A percentile compares a stretch with the other conserved stretches of the same genome.
These are phyloP conservation scores for Limnephilus marmoratus DNA, from an alignment of 2,888 invertebrate genomes.

Conservation along the genomic window DNA sequence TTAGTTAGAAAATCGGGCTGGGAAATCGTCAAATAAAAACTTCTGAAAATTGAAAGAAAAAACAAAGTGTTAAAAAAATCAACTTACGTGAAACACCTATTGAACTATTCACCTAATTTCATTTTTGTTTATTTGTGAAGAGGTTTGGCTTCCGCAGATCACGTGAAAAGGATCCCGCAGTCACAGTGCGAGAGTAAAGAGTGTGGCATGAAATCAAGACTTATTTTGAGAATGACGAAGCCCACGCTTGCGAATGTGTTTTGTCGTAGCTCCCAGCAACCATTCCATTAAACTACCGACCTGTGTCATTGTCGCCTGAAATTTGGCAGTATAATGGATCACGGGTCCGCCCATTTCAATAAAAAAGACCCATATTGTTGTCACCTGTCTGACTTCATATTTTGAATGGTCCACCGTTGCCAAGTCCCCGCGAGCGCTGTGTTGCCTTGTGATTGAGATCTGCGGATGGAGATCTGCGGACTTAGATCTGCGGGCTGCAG, in stretches of 20 bases:
- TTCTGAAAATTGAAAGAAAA: too few species aligned
- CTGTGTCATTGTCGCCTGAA: conserved; percentile 50
- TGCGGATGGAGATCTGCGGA: background rate
- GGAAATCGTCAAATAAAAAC: too few species aligned
- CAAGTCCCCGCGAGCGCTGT: conserved; percentile 4
- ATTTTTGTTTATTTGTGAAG: too few species aligned
- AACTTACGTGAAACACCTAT: too few species aligned
- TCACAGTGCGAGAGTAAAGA: too few species aligned
- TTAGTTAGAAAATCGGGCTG: too few species aligned
- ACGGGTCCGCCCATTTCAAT: conserved; percentile 44
- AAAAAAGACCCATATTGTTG: conserved; percentile 44
- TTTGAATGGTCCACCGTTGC: conserved; percentile 38
- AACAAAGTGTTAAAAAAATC: too few species aligned
- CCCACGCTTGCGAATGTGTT: conserved; percentile 37
- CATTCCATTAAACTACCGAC: conserved; percentile 41
- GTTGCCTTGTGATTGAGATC: background rate
- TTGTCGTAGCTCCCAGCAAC: background rate
- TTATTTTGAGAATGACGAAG: background rate
- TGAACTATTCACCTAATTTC: too few species aligned
- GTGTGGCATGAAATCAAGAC: background rate
- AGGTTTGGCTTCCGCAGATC: too few species aligned
- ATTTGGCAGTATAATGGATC: conserved; percentile 54
- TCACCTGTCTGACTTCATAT: conserved; percentile 49
- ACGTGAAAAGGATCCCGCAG: too few species aligned
- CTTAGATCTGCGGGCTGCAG: too few species aligned